Percentiles rank a stretch among this genome's conserved stretches.
Evolutionary conservation across 1,140 invertebrate genomes (phyloP).

Genomic region (Eupristina koningsbergeri): DNA sequence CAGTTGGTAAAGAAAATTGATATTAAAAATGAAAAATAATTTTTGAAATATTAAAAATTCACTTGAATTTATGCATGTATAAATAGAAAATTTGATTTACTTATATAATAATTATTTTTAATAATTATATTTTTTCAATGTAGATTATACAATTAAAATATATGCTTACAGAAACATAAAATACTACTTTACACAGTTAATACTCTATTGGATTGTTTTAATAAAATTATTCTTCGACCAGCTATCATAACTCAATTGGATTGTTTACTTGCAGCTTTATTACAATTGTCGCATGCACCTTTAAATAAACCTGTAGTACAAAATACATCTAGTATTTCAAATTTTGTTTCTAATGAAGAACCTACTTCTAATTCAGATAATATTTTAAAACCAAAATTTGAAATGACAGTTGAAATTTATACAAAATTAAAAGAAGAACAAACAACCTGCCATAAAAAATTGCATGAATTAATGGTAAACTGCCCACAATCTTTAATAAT

Average conservation of each 20-base stretch:
- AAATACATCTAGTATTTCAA: too few relatives aligned
- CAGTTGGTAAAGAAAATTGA: background rate
- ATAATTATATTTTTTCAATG: background rate
- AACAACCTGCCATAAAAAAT: constrained; percentile 72
- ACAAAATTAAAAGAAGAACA: constrained; percentile 73
- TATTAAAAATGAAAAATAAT: background rate
- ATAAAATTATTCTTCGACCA: constrained; percentile 65
- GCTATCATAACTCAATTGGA: constrained; percentile 68
- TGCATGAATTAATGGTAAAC: constrained; percentile 74
- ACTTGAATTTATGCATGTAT: too few relatives aligned
- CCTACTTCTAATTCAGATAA: too few relatives aligned
- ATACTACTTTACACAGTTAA: constrained; percentile 61
- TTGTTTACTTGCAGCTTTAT: constrained; percentile 78
- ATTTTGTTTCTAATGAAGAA: too few relatives aligned
- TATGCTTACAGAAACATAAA: constrained; percentile 68
- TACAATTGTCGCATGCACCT: constrained; percentile 80
- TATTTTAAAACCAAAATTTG: constrained; percentile 51
- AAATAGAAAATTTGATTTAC: too few relatives aligned
- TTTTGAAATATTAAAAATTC: background rate
- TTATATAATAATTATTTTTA: background rate
- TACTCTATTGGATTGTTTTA: constrained; percentile 65
- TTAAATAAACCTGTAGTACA: constrained; percentile 74
- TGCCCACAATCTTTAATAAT: constrained; percentile 78
- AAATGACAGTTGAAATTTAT: constrained; percentile 72
- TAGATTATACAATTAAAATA: background rate